Percentiles rank a stretch among this genome's conserved stretches.
These are phyloP conservation scores for Odocoileus hemionus DNA, from an alignment of 2,113 vertebrate species.

Conservation along the genomic window DNA sequence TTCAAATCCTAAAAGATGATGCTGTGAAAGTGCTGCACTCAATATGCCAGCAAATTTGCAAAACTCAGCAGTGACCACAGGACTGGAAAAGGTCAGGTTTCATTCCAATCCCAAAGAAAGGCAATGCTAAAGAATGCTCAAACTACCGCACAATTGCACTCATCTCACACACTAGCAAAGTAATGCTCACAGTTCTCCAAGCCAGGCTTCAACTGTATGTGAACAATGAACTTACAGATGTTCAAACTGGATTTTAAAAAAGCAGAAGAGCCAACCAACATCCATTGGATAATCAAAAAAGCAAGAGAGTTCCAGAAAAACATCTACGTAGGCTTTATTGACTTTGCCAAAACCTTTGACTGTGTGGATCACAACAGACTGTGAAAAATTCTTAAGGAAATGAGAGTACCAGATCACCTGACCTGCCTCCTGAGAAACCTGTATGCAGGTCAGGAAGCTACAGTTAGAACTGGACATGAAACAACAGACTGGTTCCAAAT, in stretches of 20 bases:
- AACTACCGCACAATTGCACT: neutral
- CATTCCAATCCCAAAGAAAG: neutral
- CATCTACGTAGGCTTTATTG: neutral
- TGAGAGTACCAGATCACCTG: neutral
- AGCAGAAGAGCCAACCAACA: neutral
- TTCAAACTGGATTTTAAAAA: neutral
- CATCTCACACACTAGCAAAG: neutral
- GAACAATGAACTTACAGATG: neutral
- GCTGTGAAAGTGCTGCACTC: neutral
- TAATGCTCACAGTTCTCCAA: neutral
- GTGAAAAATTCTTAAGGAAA: neutral
- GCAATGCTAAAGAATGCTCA: neutral
- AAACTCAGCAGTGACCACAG: neutral
- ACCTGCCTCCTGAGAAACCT: neutral
- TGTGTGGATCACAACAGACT: neutral
- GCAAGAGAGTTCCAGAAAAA: neutral
- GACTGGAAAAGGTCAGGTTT: neutral
- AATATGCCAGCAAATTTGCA: neutral
- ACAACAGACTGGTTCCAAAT: neutral
- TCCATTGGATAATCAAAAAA: neutral
- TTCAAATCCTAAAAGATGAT: neutral
- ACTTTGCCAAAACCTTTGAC: neutral
- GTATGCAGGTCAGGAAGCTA: neutral
- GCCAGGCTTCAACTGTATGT: neutral
- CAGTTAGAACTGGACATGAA: neutral